Evolutionary conservation across 2,797 vertebrate genomes (phyloP).

Genomic region (Chrosomus eos): DNA sequence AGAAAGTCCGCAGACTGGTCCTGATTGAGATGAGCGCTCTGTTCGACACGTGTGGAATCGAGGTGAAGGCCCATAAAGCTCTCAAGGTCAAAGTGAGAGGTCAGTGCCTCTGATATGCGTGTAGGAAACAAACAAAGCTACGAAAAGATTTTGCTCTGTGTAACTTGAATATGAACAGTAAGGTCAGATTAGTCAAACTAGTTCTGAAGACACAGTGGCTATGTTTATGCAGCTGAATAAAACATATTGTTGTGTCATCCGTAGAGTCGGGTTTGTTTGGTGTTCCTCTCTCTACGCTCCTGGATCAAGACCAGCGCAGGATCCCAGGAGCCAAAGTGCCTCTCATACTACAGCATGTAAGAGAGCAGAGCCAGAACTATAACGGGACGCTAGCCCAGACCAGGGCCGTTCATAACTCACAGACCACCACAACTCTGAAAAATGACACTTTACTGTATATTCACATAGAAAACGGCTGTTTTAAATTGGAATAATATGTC

Average conservation of each 20-base stretch:
- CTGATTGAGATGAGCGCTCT: constrained; percentile 94
- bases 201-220: background rate
- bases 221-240: background rate
- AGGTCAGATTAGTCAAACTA: too few relatives aligned
- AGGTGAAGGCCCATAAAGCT: constrained; percentile 92
- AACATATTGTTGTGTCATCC: background rate
- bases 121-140: too few relatives aligned
- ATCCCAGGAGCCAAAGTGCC: constrained; percentile 86
- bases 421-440: background rate
- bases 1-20: constrained; percentile 87
- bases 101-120: constrained; percentile 63
- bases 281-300: constrained; percentile 83
- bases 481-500: too few relatives aligned
- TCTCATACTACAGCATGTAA: constrained; percentile 90
- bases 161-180: too few relatives aligned
- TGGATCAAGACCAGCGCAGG: constrained; percentile 94
- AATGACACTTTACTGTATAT: too few relatives aligned
- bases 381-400: background rate
- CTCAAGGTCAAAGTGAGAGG: constrained; percentile 91
- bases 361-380: constrained; percentile 24
- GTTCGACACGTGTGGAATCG: constrained; percentile 87
- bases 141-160: too few relatives aligned
- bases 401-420: background rate
- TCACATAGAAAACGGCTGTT: too few relatives aligned
- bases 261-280: constrained; percentile 91